These are phyloP conservation scores for Lathamus discolor DNA, from an alignment of 2,113 vertebrate genomes.

Conservation along the genomic window DNA sequence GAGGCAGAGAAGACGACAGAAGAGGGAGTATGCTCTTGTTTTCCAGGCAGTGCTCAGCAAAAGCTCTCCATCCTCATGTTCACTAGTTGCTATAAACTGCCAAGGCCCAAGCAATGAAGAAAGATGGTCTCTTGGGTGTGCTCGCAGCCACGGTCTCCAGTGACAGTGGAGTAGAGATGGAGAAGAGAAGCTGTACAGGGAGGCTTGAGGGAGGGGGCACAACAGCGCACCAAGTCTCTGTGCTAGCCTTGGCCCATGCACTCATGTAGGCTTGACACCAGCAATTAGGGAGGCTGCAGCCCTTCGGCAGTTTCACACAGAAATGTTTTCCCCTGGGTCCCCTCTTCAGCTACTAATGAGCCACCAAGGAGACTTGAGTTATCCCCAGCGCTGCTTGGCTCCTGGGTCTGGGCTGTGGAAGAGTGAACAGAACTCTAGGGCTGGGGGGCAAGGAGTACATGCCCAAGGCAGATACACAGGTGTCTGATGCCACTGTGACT, in stretches of 20 bases:
- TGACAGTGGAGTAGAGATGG: neutral
- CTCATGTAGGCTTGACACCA: neutral
- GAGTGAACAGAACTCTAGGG: neutral
- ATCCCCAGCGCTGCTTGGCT: neutral
- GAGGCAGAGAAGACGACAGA: neutral
- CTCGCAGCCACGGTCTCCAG: fast-evolving
- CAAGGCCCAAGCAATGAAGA: neutral
- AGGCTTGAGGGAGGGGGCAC: neutral
- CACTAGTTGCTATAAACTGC: neutral
- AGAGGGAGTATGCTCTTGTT: neutral
- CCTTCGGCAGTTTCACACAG: neutral
- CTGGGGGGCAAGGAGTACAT: fast-evolving
- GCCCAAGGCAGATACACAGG: neutral
- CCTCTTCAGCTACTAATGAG: neutral
- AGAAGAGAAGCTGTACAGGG: neutral
- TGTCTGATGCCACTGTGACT: neutral
- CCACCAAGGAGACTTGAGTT: neutral
- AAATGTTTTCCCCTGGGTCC: neutral
- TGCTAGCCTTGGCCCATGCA: neutral
- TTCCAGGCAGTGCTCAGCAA: neutral
- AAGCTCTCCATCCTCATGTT: neutral
- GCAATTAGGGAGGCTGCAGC: neutral
- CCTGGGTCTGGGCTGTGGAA: neutral
- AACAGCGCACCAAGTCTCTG: neutral
- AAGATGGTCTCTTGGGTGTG: neutral